These are phyloP conservation scores for Mimas tiliae DNA, from an alignment of 2,888 invertebrate species.

Conservation along the genomic window DNA sequence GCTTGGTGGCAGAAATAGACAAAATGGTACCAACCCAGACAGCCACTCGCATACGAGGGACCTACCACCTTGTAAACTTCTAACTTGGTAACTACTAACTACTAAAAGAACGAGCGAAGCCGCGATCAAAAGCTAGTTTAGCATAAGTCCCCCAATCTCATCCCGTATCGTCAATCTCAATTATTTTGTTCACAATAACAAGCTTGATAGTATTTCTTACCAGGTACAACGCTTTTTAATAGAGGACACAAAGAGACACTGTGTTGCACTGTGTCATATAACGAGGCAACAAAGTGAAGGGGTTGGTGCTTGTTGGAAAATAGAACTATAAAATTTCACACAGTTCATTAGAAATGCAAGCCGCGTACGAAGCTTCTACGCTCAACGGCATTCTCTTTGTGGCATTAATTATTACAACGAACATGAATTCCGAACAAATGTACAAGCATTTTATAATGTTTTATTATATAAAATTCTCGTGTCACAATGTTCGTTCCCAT, in stretches of 20 bases:
- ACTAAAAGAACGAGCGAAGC: background rate
- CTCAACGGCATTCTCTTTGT: slow-evolving; percentile 42
- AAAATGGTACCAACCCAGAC: no score
- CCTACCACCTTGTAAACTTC: no score
- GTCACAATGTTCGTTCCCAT: no score
- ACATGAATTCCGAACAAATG: slow-evolving; percentile 34
- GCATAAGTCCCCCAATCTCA: background rate
- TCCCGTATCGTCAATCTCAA: background rate
- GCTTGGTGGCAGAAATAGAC: no score
- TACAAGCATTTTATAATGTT: background rate
- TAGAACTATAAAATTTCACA: slow-evolving; percentile 24
- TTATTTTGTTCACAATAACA: slow-evolving; percentile 19
- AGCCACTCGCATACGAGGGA: no score
- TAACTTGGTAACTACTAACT: no score
- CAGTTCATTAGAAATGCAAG: slow-evolving; percentile 47
- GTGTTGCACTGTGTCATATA: background rate
- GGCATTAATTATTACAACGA: slow-evolving; percentile 45
- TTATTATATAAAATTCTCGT: no score
- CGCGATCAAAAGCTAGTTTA: background rate
- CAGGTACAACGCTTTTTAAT: background rate
- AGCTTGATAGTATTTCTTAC: slow-evolving; percentile 6
- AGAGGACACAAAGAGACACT: background rate
- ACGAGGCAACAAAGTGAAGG: background rate
- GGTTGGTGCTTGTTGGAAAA: slow-evolving; percentile 33
- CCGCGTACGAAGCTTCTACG: slow-evolving; percentile 28